Evolutionary conservation across 2,888 invertebrate species (phyloP).

Genomic region (Prosapia bicincta): DNA sequence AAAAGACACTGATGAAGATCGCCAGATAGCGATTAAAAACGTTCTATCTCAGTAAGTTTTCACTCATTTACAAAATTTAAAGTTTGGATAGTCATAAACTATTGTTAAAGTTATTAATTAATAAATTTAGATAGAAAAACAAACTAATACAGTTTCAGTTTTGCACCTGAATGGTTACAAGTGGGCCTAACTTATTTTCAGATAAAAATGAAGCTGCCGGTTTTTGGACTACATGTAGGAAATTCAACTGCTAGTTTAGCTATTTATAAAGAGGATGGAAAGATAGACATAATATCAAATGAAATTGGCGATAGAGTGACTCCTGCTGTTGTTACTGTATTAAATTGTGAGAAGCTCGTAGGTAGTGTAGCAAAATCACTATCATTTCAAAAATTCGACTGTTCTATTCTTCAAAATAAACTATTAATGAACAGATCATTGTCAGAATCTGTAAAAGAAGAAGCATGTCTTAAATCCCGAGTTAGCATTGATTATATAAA

Average conservation of each 20-base stretch:
- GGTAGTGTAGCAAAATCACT: neutral
- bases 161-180: no score
- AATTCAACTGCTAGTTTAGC: neutral
- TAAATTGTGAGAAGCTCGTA: slow-evolving; percentile 56
- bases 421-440: neutral
- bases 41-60: no score
- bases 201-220: neutral
- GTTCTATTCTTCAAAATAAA: neutral
- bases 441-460: neutral
- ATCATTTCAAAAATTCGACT: neutral
- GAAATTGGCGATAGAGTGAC: slow-evolving; percentile 78
- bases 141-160: no score
- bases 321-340: slow-evolving; percentile 68
- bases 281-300: slow-evolving; percentile 67
- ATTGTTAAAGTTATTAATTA: no score
- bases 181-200: no score
- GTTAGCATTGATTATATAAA: neutral
- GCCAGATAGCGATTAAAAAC: no score
- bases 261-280: neutral
- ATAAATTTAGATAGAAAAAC: no score
- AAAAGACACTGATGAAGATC: no score
- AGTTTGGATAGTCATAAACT: no score
- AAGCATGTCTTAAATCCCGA: neutral
- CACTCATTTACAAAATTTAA: no score
- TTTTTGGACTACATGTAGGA: neutral